These are phyloP conservation scores for Callipepla squamata DNA, from an alignment of 2,113 vertebrate genomes.

Conservation along the genomic window DNA sequence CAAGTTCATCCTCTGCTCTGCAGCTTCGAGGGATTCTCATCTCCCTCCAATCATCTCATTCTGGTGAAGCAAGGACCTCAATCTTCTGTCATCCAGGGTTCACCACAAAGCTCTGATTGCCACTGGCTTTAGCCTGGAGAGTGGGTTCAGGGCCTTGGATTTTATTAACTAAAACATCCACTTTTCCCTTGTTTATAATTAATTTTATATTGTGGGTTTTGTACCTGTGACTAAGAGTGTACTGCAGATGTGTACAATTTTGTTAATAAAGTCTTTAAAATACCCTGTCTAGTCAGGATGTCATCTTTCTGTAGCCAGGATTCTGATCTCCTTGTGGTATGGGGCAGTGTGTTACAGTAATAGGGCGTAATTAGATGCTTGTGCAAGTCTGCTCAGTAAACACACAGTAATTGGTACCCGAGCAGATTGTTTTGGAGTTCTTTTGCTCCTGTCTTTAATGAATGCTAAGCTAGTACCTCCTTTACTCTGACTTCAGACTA, in stretches of 20 bases:
- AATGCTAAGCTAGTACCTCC: background rate
- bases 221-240: constrained; percentile 23
- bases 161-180: background rate
- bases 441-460: constrained; percentile 27
- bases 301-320: constrained; percentile 33
- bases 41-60: background rate
- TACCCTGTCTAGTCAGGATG: constrained; percentile 40
- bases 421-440: constrained; percentile 16
- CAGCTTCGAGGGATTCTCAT: fast-evolving
- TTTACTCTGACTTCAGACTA: background rate
- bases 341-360: background rate
- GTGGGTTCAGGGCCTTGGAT: background rate
- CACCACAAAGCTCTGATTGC: background rate
- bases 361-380: constrained; percentile 33
- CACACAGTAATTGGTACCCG: background rate
- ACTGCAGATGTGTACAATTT: background rate
- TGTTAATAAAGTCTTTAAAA: constrained; percentile 61
- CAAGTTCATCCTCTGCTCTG: background rate
- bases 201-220: background rate
- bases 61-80: background rate
- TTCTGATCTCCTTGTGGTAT: constrained; percentile 14
- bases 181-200: constrained; percentile 16
- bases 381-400: constrained; percentile 40
- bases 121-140: background rate
- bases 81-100: background rate